Conservation (phyloP, 2,113 vertebrate genomes). For the Zosterops lateralis region DNA sequence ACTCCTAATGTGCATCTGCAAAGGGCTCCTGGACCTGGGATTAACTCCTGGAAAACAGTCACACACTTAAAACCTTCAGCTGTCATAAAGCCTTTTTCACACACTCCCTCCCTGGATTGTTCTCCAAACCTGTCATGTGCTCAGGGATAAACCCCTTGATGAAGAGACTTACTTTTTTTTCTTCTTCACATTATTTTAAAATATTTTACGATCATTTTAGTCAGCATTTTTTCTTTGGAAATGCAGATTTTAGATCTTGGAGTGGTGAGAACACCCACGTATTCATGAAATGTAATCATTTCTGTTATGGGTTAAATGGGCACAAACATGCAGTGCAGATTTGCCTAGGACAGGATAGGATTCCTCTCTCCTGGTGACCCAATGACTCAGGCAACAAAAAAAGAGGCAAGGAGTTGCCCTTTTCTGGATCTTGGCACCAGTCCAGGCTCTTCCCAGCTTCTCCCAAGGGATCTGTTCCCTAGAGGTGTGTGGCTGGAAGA, state of each 20-base stretch:
- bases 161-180: not conserved
- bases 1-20: not conserved
- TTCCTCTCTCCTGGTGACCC: not conserved
- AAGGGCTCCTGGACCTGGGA: not conserved
- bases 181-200: not conserved
- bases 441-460: not conserved
- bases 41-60: constrained; percentile 17
- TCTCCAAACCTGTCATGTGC: constrained; percentile 17
- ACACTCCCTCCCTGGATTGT: not conserved
- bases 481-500: not conserved
- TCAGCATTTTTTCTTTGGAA: not conserved
- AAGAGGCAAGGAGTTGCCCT: fast-evolving
- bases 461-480: not conserved
- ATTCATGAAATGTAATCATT: not conserved
- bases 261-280: not conserved
- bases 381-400: not conserved
- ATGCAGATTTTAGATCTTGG: not conserved
- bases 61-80: constrained; percentile 7
- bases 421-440: not conserved
- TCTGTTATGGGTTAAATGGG: not conserved
- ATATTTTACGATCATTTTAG: not conserved
- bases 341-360: not conserved
- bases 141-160: constrained; percentile 15
- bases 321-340: not conserved
- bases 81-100: constrained; percentile 44